Evolutionary conservation across 2,113 vertebrate genomes (phyloP).

Genomic region (Xiphias gladius): DNA sequence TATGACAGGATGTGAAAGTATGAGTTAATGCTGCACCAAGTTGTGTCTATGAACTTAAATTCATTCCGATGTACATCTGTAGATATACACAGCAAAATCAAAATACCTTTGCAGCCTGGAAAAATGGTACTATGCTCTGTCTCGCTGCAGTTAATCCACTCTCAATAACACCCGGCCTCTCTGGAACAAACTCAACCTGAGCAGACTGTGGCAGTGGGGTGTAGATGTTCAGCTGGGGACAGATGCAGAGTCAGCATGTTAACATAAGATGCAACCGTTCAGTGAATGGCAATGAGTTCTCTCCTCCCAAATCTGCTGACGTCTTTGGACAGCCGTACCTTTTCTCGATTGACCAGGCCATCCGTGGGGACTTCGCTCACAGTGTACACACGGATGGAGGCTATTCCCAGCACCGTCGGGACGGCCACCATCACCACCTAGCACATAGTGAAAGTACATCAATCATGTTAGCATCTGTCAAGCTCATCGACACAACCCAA

Average conservation of each 20-base stretch:
- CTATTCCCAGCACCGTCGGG: conserved; percentile 84
- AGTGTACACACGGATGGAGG: conserved; percentile 83
- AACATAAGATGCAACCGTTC: not conserved
- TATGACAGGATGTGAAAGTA: conserved; percentile 2
- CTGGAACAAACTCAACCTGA: conserved; percentile 79
- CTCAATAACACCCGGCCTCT: conserved; percentile 86
- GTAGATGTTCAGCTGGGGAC: conserved; percentile 89
- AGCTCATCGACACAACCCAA: not conserved
- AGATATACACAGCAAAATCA: not conserved
- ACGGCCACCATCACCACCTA: conserved; percentile 88
- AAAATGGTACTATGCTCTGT: conserved; percentile 62
- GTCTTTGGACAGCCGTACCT: conserved; percentile 77
- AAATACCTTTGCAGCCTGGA: conserved; percentile 86
- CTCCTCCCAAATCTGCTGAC: not conserved
- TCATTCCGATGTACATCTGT: not conserved
- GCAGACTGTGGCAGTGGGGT: conserved; percentile 67
- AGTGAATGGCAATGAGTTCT: not conserved
- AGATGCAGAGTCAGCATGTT: not conserved
- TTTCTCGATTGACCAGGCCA: conserved; percentile 72
- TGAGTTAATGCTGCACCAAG: not conserved
- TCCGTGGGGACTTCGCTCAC: conserved; percentile 74
- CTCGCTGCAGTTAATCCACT: conserved; percentile 79
- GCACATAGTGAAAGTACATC: conserved; percentile 13
- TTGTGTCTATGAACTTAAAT: not conserved
- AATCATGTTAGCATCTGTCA: not conserved